A percentile compares a stretch with the other conserved stretches of the same genome.
Conservation (phyloP, 2,113 vertebrate genomes). For the Esox niger region DNA sequence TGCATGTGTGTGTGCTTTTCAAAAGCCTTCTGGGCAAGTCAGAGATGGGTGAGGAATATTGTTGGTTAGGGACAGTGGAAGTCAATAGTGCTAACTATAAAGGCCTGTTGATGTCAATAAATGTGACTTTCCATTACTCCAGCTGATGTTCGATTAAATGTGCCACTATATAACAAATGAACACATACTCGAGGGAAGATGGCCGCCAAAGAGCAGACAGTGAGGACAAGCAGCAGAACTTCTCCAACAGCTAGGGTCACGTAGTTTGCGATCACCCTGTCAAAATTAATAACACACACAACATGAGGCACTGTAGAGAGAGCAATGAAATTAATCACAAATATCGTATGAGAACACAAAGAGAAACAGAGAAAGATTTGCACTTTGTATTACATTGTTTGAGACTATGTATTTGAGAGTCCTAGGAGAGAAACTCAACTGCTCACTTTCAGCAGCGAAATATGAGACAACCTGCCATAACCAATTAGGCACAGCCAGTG, state of each 20-base stretch:
- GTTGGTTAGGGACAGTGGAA: constrained; percentile 5
- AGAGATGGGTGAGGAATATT: neutral
- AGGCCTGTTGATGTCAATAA: constrained; percentile 37
- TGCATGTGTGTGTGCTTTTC: neutral
- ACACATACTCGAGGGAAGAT: constrained; percentile 90
- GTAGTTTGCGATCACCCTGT: constrained; percentile 88
- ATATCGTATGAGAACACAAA: too few relatives aligned
- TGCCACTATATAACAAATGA: constrained; percentile 8
- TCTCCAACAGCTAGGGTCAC: constrained; percentile 89
- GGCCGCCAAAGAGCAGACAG: constrained; percentile 89
- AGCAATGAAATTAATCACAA: too few relatives aligned
- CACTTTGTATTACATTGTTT: too few relatives aligned
- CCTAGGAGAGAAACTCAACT: too few relatives aligned
- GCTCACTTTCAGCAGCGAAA: too few relatives aligned
- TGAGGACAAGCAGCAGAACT: constrained; percentile 84
- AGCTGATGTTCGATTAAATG: constrained; percentile 21
- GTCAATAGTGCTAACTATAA: constrained; percentile 35
- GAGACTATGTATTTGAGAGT: too few relatives aligned
- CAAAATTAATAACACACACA: constrained; percentile 5
- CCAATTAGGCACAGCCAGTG: too few relatives aligned
- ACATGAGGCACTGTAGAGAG: neutral
- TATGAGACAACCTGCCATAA: too few relatives aligned
- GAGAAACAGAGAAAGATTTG: too few relatives aligned
- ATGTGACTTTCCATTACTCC: constrained; percentile 51
- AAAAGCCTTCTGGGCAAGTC: constrained; percentile 12